Evolutionary conservation across 1,140 invertebrate species (phyloP).

Genomic region (Heliothis subflexa): DNA sequence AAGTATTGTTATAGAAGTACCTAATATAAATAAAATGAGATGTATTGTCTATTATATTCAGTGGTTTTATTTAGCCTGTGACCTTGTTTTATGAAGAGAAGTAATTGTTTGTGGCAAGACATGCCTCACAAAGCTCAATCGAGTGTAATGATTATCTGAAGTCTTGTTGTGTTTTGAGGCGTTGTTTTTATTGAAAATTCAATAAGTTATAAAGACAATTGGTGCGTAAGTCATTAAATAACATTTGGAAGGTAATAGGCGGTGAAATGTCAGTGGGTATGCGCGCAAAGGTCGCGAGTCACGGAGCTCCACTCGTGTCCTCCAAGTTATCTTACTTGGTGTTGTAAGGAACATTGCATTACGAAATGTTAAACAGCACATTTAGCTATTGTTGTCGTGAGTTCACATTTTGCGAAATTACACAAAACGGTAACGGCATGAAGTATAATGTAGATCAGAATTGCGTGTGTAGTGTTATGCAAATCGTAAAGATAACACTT

Average conservation of each 20-base stretch:
- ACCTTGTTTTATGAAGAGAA: conserved; percentile 19
- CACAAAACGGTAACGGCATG: conserved; percentile 34
- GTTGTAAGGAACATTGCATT: conserved; percentile 61
- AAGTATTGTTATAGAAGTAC: conserved; percentile 84
- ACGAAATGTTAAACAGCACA: conserved; percentile 56
- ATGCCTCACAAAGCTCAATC: conserved; percentile 30
- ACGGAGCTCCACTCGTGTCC: conserved; percentile 53
- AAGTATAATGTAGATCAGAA: conserved; percentile 29
- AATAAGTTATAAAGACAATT: conserved; percentile 46
- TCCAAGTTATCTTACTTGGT: conserved; percentile 59
- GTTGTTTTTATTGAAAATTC: conserved; percentile 42
- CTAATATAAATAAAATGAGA: conserved; percentile 82
- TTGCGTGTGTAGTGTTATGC: conserved; percentile 31
- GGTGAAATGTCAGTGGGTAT: conserved; percentile 64
- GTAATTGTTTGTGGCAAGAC: neutral
- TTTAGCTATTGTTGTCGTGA: conserved; percentile 49
- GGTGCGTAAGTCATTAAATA: conserved; percentile 43
- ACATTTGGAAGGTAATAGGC: conserved; percentile 30
- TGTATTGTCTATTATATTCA: conserved; percentile 72
- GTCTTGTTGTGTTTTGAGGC: conserved; percentile 37
- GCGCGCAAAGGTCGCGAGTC: conserved; percentile 62
- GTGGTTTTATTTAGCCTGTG: conserved; percentile 50
- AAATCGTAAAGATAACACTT: conserved; percentile 29
- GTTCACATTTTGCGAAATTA: conserved; percentile 35
- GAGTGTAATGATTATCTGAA: conserved; percentile 35